Conservation (phyloP, 2,113 vertebrate genomes). For the Periophthalmodon schlosseri region DNA sequence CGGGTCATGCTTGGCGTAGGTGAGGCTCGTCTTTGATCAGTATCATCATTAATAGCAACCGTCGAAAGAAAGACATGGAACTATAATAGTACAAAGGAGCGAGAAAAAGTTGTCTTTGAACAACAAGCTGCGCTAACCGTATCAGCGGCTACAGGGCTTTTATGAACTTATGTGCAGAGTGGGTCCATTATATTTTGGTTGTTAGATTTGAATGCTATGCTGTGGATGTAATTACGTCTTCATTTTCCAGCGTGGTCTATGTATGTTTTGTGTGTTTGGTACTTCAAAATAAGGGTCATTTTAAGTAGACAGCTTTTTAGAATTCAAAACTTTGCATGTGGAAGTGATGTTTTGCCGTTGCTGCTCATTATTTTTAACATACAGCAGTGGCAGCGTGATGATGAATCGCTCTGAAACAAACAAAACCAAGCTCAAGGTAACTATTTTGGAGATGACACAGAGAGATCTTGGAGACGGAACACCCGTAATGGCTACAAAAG, state of each 20-base stretch:
- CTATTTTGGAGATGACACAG: too few species aligned
- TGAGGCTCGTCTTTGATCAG: conserved; percentile 71
- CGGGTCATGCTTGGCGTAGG: conserved; percentile 66
- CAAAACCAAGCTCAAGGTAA: too few species aligned
- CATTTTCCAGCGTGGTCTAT: background rate
- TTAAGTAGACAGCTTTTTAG: background rate
- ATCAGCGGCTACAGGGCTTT: conserved; percentile 14
- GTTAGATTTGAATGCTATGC: background rate
- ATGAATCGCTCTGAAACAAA: too few species aligned
- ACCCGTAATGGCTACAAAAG: too few species aligned
- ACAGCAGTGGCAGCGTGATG: too few species aligned
- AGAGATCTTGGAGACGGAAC: too few species aligned
- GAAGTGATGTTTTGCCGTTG: too few species aligned
- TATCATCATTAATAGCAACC: conserved; percentile 53
- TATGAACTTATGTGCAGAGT: conserved; percentile 20
- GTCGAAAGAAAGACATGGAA: conserved; percentile 37
- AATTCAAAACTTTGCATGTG: background rate
- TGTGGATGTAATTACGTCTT: background rate
- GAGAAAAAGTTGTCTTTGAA: conserved; percentile 17
- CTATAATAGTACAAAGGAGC: conserved; percentile 28
- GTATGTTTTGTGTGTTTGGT: background rate
- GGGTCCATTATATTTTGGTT: background rate
- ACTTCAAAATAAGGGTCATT: background rate
- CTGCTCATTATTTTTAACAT: too few species aligned
- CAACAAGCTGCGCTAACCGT: conserved; percentile 8